phyloP scores from a whole-genome alignment of 2,113 vertebrate species.

The Bucco capensis region DNA sequence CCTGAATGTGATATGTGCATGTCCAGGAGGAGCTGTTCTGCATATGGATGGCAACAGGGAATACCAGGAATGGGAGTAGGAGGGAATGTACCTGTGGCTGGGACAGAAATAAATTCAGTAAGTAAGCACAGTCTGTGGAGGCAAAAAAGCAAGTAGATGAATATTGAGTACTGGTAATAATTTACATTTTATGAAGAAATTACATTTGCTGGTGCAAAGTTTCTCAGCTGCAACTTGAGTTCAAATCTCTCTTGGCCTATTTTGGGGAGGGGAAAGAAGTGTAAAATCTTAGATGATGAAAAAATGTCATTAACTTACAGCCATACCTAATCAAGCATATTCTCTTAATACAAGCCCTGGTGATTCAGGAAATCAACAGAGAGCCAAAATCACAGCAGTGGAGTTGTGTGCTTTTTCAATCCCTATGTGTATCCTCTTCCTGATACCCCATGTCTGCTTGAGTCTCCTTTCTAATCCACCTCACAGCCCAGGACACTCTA shows the following conservation, averaged over 20 bases:
- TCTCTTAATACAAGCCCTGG: background rate
- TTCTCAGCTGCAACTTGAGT: background rate
- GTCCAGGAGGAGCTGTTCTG: background rate
- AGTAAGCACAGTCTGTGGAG: background rate
- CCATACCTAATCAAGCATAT: background rate
- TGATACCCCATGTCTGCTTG: fast-evolving
- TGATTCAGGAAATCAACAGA: background rate
- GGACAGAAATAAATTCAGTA: background rate
- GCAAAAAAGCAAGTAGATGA: background rate
- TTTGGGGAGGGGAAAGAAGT: background rate
- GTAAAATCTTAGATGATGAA: background rate
- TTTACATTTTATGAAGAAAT: background rate
- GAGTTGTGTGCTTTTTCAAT: background rate
- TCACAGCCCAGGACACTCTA: background rate
- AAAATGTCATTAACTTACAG: background rate
- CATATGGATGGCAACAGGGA: background rate
- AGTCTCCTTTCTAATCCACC: background rate
- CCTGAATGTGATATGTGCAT: background rate
- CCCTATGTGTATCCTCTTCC: background rate
- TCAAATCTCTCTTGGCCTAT: background rate
- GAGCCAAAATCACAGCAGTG: background rate
- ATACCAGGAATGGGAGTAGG: background rate
- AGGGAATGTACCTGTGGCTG: background rate
- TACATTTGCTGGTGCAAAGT: background rate
- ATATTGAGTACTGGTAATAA: background rate